Evolutionary conservation across 2,888 invertebrate species (phyloP), one percentile per base, ranked within the genome.

Genomic region (Cinara cedri): DNA sequence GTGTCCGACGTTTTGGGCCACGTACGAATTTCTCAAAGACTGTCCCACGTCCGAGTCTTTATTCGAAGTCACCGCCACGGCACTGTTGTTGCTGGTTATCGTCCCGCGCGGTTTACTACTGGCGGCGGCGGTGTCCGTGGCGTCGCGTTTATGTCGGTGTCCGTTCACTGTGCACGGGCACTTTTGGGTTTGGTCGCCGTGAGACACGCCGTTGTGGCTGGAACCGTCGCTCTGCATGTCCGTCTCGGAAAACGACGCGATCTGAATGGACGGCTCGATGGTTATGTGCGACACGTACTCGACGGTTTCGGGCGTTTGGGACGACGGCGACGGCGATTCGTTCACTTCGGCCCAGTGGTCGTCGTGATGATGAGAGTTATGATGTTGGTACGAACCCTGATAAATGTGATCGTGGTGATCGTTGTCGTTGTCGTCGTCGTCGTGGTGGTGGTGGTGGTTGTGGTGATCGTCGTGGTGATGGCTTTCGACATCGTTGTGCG

Each of bases 221-320:
- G 63, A 44, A 4, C 72, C 72, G 65, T 80, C 80, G 9, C 68
- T 57, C 3, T 34, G 74, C 42, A 75, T 10, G 16, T 72, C 62
- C 11, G 70, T 80, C 54, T 82, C 81, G 1, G 72, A 72, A 42
- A 71, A 81, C 46, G 81, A 57, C n/a, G 82, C 80, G 14, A 81
- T 60, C 21, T 82, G 81, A n/a, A 82, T 49, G 21, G 82, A 78
- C 44, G 82, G 82, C 49, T 81, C 63, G 1, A 82, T 72, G 42
- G 21, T 70, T 1, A 82, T 72, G 26, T 81, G 78, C 42, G 78
- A 42, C 51, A 70, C 68, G 34, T 60, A 78, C 1, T 72, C 42
- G 51, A 51, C 3, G 13, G 62, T 10, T 1, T 34, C 34, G 0
- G 49, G 60, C 1, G n/a, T 8, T 24, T 24, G 16, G 2, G 34